Percentiles rank a stretch among this genome's conserved stretches.
phyloP scores from a whole-genome alignment of 2,797 vertebrate genomes.

The Alauda arvensis region DNA sequence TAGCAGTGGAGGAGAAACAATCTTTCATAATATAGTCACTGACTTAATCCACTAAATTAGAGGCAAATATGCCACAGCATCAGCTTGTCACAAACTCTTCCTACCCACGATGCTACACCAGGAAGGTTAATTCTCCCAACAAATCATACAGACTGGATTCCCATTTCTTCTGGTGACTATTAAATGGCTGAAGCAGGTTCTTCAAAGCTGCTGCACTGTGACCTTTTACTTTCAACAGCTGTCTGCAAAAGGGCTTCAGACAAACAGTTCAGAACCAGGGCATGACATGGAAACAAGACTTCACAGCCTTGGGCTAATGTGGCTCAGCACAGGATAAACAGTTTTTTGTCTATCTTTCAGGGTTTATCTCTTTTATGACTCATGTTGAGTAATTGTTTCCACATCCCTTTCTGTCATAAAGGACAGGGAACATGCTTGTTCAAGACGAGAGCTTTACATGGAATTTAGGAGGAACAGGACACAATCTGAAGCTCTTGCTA shows the following conservation, averaged over 20 bases:
- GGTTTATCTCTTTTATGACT: conserved; percentile 64
- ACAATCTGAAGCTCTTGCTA: neutral
- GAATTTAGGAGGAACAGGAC: conserved; percentile 39
- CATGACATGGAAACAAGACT: conserved; percentile 61
- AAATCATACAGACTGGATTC: neutral
- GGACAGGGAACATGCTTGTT: conserved; percentile 51
- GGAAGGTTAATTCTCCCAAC: conserved; percentile 3
- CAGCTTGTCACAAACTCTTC: conserved; percentile 1
- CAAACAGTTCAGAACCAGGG: conserved; percentile 55
- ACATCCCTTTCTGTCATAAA: conserved; percentile 58
- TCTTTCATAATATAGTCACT: neutral
- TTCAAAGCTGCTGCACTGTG: conserved; percentile 26
- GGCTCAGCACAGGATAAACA: conserved; percentile 58
- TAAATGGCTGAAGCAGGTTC: conserved; percentile 17
- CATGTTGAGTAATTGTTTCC: conserved; percentile 61
- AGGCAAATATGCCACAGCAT: neutral
- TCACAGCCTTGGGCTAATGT: conserved; percentile 46
- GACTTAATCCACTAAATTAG: neutral
- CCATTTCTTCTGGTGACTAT: neutral
- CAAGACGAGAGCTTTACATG: conserved; percentile 49
- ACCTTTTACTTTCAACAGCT: conserved; percentile 54
- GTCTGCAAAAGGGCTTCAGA: conserved; percentile 39
- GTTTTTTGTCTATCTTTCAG: conserved; percentile 61
- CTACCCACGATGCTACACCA: neutral
- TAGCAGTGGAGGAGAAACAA: neutral